Evolutionary conservation across 2,888 invertebrate genomes (phyloP).

Genomic region (Apamea sordens): DNA sequence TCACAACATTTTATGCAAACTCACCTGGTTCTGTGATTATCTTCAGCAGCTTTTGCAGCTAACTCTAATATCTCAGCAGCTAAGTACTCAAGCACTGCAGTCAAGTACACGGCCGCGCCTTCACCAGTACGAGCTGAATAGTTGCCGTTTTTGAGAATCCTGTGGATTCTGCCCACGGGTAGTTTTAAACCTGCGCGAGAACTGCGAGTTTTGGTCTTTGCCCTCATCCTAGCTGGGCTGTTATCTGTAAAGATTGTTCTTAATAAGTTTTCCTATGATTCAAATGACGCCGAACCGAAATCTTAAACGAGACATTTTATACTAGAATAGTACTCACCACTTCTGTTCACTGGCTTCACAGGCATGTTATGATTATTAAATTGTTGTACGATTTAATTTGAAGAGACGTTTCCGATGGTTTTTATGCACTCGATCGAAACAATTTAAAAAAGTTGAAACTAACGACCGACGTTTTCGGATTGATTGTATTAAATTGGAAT

Average conservation of each 20-base stretch:
- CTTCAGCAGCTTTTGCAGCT: slow-evolving; percentile 92
- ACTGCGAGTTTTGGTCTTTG: slow-evolving; percentile 88
- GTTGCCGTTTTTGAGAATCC: slow-evolving; percentile 91
- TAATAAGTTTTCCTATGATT: not conserved
- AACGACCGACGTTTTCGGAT: not conserved
- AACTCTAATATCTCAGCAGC: slow-evolving; percentile 93
- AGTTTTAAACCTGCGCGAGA: slow-evolving; percentile 90
- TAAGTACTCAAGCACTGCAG: slow-evolving; percentile 92
- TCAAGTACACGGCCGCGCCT: slow-evolving; percentile 89
- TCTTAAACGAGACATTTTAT: not conserved
- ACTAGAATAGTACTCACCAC: slow-evolving; percentile 33
- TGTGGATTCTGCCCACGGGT: slow-evolving; percentile 91
- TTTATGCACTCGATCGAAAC: not conserved
- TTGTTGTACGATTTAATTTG: not conserved
- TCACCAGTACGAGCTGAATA: slow-evolving; percentile 91
- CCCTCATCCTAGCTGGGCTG: slow-evolving; percentile 68
- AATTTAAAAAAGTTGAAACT: not conserved
- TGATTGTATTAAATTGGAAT: not conserved
- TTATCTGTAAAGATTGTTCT: slow-evolving; percentile 29
- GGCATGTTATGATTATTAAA: slow-evolving; percentile 29
- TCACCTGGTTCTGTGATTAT: slow-evolving; percentile 92
- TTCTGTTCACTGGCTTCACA: slow-evolving; percentile 35
- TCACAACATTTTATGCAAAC: not conserved
- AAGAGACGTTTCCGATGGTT: not conserved
- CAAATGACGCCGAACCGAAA: slow-evolving; percentile 9